Evolutionary conservation across 2,888 invertebrate genomes (phyloP), one percentile per base, ranked within the genome.

Genomic region (Andrena bucephala): DNA sequence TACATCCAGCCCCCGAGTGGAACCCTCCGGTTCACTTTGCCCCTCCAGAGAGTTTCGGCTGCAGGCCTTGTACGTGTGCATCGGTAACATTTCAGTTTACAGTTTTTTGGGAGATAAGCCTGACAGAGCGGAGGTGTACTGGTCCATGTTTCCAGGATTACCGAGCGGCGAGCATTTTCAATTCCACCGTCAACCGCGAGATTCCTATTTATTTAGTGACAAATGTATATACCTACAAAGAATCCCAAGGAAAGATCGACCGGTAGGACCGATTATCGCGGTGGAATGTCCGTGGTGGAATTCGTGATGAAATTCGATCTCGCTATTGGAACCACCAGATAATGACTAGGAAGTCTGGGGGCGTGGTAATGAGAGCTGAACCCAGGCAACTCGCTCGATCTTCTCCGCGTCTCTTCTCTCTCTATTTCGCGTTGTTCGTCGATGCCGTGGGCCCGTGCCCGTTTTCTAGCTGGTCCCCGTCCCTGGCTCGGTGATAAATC

Each of bases 311-410:
- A 89, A 89, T 77, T 87, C 89, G 87, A 91, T 91, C 89, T 86
- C 83, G 83, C 88, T 88, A 91, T 92, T 90, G 87, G 90, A 89
- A 91, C 89, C 90, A 91, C 89, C 90, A 90, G 89, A 90, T 92
- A 92, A 92, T 91, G 90, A 92, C 91, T 91, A 92, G 92, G 91
- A 92, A 92, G 90, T 92, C 87, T 85, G 86, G 85, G 89, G 92
- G 92, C 92, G 92, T 91, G 92, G 92, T 92, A 91, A 92, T 92
- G 92, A 92, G 90, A 88, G 90, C 88, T 86, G 85, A 85, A 83
- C 77, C 77, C 83, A 72, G 67, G 74, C 78, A 76, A 77, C 69
- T 70, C 54, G 73, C 42, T 68, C 65, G 63, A 54, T 42, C 75
- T 81, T 81, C 77, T 76, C 67, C 79, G 70, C 78, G 70, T 79